These are phyloP conservation scores for Heloderma charlesbogerti DNA, from an alignment of 2,113 vertebrate species.

Conservation along the genomic window DNA sequence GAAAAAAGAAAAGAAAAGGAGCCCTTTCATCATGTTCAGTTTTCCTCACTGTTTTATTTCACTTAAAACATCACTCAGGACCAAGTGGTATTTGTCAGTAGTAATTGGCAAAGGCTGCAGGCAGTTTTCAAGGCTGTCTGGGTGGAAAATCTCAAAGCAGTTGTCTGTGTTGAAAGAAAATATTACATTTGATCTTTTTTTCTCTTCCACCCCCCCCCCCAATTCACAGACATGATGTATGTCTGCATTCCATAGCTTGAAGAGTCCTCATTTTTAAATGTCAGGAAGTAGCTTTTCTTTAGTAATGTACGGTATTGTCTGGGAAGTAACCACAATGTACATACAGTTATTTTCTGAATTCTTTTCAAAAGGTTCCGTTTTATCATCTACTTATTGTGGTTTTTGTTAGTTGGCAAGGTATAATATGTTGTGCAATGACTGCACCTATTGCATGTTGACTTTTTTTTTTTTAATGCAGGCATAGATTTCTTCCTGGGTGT, in stretches of 20 bases:
- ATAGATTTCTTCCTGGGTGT: conserved; percentile 46
- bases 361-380: conserved; percentile 61
- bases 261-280: conserved; percentile 66
- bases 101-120: conserved; percentile 73
- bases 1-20: conserved; percentile 66
- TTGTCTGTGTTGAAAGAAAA: conserved; percentile 79
- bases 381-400: conserved; percentile 67
- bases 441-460: conserved; percentile 38
- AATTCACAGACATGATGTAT: conserved; percentile 75
- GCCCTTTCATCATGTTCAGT: conserved; percentile 77
- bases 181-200: conserved; percentile 80
- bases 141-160: conserved; percentile 77
- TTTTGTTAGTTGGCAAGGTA: conserved; percentile 51
- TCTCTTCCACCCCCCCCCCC: background rate
- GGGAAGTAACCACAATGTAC: conserved; percentile 64
- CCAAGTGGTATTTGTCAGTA: conserved; percentile 81
- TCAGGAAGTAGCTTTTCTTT: conserved; percentile 70
- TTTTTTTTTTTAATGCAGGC: background rate
- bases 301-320: conserved; percentile 62
- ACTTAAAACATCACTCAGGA: conserved; percentile 74
- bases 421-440: conserved; percentile 29
- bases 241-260: conserved; percentile 77
- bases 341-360: conserved; percentile 40
- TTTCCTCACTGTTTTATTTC: conserved; percentile 76
- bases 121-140: conserved; percentile 73